Evolutionary conservation across 1,140 invertebrate genomes (phyloP).

Genomic region (Mizuhopecten yessoensis): DNA sequence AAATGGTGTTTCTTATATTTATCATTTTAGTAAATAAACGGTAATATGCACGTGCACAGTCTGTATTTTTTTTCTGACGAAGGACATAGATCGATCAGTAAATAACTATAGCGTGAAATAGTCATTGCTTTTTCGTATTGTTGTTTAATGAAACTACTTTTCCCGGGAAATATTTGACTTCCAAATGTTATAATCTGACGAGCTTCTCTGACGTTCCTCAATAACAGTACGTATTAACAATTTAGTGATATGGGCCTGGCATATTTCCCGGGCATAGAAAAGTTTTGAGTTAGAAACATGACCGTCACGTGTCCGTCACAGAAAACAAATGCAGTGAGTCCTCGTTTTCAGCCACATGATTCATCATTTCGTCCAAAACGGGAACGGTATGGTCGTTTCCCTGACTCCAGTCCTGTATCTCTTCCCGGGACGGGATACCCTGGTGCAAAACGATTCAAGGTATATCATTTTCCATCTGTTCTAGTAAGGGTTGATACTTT

Average conservation of each 20-base stretch:
- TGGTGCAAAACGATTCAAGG: constrained; percentile 47
- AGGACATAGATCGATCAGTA: constrained; percentile 50
- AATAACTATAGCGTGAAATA: constrained; percentile 43
- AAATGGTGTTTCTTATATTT: background rate
- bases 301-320: too few relatives aligned
- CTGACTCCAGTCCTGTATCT: too few relatives aligned
- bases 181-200: constrained; percentile 52
- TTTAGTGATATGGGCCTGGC: too few relatives aligned
- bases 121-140: too few relatives aligned
- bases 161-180: too few relatives aligned
- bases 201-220: constrained; percentile 48
- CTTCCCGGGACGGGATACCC: constrained; percentile 45
- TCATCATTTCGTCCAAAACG: too few relatives aligned
- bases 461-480: constrained; percentile 52
- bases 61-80: constrained; percentile 41
- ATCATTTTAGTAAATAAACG: constrained; percentile 56
- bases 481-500: constrained; percentile 58
- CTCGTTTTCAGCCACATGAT: too few relatives aligned
- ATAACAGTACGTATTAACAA: too few relatives aligned
- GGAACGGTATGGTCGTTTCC: too few relatives aligned
- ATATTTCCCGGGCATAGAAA: constrained; percentile 49
- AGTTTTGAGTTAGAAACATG: too few relatives aligned
- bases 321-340: too few relatives aligned
- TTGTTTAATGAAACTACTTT: too few relatives aligned
- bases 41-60: constrained; percentile 58